A percentile compares a stretch with the other conserved stretches of the same genome.
Evolutionary conservation across 2,888 invertebrate species (phyloP).

Genomic region (Heliconius sara): DNA sequence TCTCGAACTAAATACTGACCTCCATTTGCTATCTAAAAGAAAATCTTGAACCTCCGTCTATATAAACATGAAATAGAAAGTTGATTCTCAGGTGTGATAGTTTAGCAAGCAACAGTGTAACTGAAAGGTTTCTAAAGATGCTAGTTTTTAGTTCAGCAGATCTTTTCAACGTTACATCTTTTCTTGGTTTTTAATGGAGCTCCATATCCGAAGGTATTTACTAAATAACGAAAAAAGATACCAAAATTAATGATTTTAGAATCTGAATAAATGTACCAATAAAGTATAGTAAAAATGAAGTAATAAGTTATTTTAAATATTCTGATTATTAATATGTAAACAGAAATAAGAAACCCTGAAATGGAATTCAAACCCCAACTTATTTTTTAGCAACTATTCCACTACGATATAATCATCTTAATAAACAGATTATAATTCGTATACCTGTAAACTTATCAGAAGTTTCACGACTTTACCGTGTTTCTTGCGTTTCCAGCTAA

Average conservation of each 20-base stretch:
- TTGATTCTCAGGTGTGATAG: slow-evolving; percentile 28
- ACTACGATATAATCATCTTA: no score
- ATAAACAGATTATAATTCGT: slow-evolving; percentile 6
- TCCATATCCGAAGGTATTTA: not conserved
- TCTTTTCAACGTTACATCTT: slow-evolving; percentile 16
- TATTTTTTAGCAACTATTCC: not conserved
- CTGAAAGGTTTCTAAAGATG: slow-evolving; percentile 13
- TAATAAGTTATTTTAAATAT: no score
- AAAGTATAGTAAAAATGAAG: no score
- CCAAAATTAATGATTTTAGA: not conserved
- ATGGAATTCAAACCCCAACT: not conserved
- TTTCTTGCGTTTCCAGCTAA: slow-evolving; percentile 25
- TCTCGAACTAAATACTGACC: not conserved
- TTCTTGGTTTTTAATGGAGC: not conserved
- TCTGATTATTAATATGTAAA: no score
- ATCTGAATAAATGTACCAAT: no score
- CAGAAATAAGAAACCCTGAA: not conserved
- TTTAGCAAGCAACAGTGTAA: slow-evolving; percentile 19
- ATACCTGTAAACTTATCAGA: slow-evolving; percentile 13
- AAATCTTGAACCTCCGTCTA: not conserved
- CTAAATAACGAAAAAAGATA: no score
- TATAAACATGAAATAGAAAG: slow-evolving; percentile 10
- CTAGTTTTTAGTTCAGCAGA: not conserved
- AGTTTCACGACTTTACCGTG: slow-evolving; percentile 9
- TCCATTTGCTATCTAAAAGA: slow-evolving; percentile 7